phyloP scores from a whole-genome alignment of 2,797 vertebrate genomes.

The Bovichtus variegatus region DNA sequence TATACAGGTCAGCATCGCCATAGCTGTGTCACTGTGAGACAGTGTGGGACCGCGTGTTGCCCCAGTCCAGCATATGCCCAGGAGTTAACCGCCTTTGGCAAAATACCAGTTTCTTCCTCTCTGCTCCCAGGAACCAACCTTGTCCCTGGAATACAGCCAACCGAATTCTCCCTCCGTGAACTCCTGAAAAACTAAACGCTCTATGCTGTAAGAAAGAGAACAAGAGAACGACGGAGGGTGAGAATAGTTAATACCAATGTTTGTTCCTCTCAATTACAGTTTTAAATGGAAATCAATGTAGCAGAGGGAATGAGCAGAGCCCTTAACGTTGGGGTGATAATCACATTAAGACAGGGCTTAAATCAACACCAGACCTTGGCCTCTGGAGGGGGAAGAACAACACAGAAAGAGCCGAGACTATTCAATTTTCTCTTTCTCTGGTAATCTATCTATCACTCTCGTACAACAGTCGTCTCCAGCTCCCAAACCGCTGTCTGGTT shows the following conservation, averaged over 20 bases:
- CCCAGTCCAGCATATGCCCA: conserved; percentile 50
- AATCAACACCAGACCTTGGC: conserved; percentile 83
- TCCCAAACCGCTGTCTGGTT: conserved; percentile 83
- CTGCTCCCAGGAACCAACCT: conserved; percentile 59
- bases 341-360: conserved; percentile 83
- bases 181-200: conserved; percentile 57
- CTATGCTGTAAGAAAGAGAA: conserved; percentile 58
- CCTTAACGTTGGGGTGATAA: conserved; percentile 80
- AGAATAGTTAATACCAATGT: conserved; percentile 83
- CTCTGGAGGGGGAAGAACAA: conserved; percentile 83
- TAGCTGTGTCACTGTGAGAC: conserved; percentile 40
- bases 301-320: conserved; percentile 80
- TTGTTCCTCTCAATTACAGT: conserved; percentile 88
- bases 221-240: conserved; percentile 62
- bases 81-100: conserved; percentile 67
- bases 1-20: conserved; percentile 42
- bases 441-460: conserved; percentile 77
- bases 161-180: conserved; percentile 45
- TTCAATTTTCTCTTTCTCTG: conserved; percentile 76
- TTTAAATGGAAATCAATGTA: conserved; percentile 89
- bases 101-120: conserved; percentile 56
- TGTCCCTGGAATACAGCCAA: conserved; percentile 61
- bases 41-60: conserved; percentile 49
- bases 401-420: conserved; percentile 71
- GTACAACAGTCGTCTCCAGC: conserved; percentile 73